Base-by-base conservation (phyloP, 2,113 vertebrate genomes). In the Bufo gargarizans region DNA sequence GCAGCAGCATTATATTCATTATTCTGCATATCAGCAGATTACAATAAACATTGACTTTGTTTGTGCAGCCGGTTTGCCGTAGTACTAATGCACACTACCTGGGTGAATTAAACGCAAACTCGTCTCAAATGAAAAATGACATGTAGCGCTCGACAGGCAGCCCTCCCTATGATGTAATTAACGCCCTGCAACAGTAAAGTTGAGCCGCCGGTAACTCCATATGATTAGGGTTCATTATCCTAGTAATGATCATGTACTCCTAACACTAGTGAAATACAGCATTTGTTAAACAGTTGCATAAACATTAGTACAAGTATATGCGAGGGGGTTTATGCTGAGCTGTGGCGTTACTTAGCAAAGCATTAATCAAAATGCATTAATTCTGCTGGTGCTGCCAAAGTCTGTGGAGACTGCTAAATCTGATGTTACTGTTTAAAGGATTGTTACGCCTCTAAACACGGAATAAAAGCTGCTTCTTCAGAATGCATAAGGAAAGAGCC, bases 1-100 rank as follows among this genome's bases (percentile, higher is more conserved):
- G 58, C 87, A 92, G 84, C 91, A 89, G 88, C 88, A 78, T 86
- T 92, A 94, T 90, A 61, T 50, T 92, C 91, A 4, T 50, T 50
- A 61, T 59, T 86, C 45, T 86, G n/a, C 55, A 63, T n/a, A 65
- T 86, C 55, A 43, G n/a, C n/a, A 78, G 85, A 10, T n/a, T 65
- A 65, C 33, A 67, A 79, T 80, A 87, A 87, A 80, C 63, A 87
- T 71, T 56, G 61, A 55, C 45, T 43, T n/a, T 78, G n/a, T 59
- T 17, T 80, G 45, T 80, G 22, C 77, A 45, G 14, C 65, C 71
- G 45, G 61, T 61, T 87, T 63, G 56, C 43, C 11, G 58, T 58
- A 11, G 85, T 69, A 33, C 19, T 72, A 81, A 74, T 58, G 67
- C 77, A 71, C 33, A 69, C 19, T 82, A 76, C 33, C 55, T 77